These are phyloP conservation scores for Heliconius sara DNA, from an alignment of 2,888 invertebrate genomes.

Conservation along the genomic window DNA sequence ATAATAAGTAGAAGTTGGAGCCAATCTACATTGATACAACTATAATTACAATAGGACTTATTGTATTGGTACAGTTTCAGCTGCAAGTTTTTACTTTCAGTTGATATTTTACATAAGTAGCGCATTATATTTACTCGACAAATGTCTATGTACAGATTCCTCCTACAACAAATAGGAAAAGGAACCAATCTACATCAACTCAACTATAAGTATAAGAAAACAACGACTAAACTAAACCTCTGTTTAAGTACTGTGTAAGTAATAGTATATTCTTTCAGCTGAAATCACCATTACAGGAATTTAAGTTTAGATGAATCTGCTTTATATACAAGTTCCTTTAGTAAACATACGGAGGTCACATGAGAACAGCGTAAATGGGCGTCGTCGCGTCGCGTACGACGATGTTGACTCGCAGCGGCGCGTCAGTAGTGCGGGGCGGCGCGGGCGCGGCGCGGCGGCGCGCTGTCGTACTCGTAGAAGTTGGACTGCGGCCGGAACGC, in stretches of 20 bases:
- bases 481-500: constrained; percentile 89
- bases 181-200: not conserved
- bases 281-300: too few relatives aligned
- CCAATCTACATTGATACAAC: not conserved
- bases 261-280: too few relatives aligned
- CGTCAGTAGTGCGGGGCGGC: constrained; percentile 76
- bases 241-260: too few relatives aligned
- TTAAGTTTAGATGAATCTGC: not conserved
- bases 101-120: not conserved
- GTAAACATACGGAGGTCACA: not conserved
- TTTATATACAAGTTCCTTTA: not conserved
- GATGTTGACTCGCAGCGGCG: constrained; percentile 14
- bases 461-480: constrained; percentile 93
- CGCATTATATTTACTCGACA: not conserved
- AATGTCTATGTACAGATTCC: not conserved
- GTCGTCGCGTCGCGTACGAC: constrained; percentile 8
- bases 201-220: not conserved
- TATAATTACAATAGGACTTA: not conserved
- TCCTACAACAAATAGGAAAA: not conserved
- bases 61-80: not conserved
- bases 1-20: not conserved
- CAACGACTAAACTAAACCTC: too few relatives aligned
- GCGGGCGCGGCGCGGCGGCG: constrained; percentile 82
- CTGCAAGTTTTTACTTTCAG: not conserved
- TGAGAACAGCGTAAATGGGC: not conserved